Evolutionary conservation across 2,113 vertebrate genomes (phyloP).

Genomic region (Leuciscus idus): DNA sequence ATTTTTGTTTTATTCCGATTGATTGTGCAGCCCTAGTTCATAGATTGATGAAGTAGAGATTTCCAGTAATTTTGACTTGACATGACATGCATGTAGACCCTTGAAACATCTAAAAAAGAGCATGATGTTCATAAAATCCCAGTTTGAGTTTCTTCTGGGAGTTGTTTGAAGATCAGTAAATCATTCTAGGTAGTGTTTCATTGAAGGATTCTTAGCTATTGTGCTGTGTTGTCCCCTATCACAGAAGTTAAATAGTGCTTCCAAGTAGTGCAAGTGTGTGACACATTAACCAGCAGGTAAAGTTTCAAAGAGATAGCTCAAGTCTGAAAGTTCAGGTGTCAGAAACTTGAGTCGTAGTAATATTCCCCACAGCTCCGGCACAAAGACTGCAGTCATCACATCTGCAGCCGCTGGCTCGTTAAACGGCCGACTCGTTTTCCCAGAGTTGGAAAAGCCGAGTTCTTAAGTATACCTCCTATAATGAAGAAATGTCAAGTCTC

Average conservation of each 20-base stretch:
- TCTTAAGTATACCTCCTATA: neutral
- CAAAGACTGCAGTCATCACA: slow-evolving; percentile 36
- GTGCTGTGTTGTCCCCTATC: neutral
- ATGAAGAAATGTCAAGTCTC: slow-evolving; percentile 24
- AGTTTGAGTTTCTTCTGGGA: neutral
- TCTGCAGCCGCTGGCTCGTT: slow-evolving; percentile 27
- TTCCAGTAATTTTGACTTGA: neutral
- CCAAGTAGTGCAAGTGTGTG: slow-evolving; percentile 20
- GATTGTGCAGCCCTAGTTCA: too few relatives aligned
- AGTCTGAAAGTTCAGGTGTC: slow-evolving; percentile 21
- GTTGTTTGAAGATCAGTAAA: neutral
- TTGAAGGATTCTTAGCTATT: neutral
- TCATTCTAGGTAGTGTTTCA: neutral
- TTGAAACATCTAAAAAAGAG: neutral
- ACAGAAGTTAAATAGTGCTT: slow-evolving; percentile 1
- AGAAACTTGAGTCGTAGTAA: slow-evolving; percentile 13
- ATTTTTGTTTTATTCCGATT: neutral
- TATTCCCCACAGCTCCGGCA: slow-evolving; percentile 20
- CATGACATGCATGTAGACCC: neutral
- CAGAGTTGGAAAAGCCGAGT: neutral
- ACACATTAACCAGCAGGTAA: neutral
- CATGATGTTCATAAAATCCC: neutral
- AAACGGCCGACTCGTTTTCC: neutral
- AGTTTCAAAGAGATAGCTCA: slow-evolving; percentile 23
- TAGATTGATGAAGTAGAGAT: too few relatives aligned